Percentiles rank a stretch among this genome's conserved stretches.
Evolutionary conservation across 2,888 invertebrate species (phyloP).

Genomic region (Selenia dentaria): DNA sequence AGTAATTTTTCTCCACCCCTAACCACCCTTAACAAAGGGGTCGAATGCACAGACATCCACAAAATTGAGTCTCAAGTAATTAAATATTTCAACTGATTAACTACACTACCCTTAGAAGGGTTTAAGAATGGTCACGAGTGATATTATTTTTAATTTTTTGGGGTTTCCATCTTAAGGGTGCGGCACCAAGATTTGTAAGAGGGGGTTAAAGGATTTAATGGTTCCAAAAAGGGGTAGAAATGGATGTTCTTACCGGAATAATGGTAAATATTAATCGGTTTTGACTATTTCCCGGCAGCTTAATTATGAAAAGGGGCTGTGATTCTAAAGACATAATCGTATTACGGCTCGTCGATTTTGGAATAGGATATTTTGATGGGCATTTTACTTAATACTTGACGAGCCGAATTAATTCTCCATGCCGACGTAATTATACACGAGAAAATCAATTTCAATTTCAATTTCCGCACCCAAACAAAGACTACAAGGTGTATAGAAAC

Average conservation of each 20-base stretch:
- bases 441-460: conserved; percentile 7
- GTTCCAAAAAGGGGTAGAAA: conserved; percentile 52
- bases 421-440: not conserved
- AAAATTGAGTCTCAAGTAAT: conserved; percentile 64
- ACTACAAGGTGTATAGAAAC: conserved; percentile 5
- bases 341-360: conserved; percentile 23
- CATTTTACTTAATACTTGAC: conserved; percentile 7
- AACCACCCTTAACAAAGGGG: conserved; percentile 43
- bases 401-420: not conserved
- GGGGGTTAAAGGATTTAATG: conserved; percentile 62
- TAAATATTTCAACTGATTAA: conserved; percentile 83
- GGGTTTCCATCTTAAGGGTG: conserved; percentile 46
- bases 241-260: conserved; percentile 60
- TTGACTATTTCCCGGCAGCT: conserved; percentile 46
- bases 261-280: conserved; percentile 70
- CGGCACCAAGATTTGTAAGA: conserved; percentile 59
- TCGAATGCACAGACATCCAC: conserved; percentile 53
- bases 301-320: conserved; percentile 28
- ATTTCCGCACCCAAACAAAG: conserved; percentile 2
- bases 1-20: conserved; percentile 33
- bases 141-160: conserved; percentile 76
- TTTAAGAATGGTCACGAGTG: conserved; percentile 58
- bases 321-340: conserved; percentile 16
- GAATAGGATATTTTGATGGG: conserved; percentile 11
- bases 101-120: conserved; percentile 63